These are phyloP conservation scores for Bombus ignitus DNA, from an alignment of 1,140 invertebrate genomes.

Conservation along the genomic window DNA sequence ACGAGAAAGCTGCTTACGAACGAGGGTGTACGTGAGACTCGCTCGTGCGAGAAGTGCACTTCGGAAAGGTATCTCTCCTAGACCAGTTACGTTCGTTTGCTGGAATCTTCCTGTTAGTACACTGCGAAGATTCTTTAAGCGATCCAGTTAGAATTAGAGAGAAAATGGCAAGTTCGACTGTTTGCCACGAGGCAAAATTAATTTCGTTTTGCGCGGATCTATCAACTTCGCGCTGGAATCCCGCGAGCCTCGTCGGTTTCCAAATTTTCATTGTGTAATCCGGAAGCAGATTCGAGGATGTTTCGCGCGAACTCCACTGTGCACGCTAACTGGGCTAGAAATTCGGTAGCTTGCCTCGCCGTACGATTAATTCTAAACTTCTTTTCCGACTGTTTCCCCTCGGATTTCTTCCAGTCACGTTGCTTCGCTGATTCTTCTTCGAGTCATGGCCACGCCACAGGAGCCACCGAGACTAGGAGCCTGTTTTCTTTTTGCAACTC, in stretches of 20 bases:
- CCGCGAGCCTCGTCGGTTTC: not conserved
- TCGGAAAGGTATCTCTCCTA: too few relatives aligned
- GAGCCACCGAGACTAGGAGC: not conserved
- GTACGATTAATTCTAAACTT: conserved; percentile 1
- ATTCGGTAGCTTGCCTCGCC: not conserved
- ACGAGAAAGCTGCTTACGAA: too few relatives aligned
- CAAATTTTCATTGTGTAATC: not conserved
- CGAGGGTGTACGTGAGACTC: too few relatives aligned
- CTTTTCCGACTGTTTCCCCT: not conserved
- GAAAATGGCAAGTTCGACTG: too few relatives aligned
- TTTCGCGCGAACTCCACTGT: not conserved
- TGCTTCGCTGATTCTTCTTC: not conserved
- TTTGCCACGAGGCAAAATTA: not conserved
- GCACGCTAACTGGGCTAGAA: conserved; percentile 11
- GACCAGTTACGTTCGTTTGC: not conserved
- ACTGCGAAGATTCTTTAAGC: not conserved
- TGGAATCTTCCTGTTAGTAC: not conserved
- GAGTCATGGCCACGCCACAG: not conserved
- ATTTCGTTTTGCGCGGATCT: not conserved
- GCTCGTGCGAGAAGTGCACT: too few relatives aligned
- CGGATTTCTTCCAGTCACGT: conserved; percentile 21
- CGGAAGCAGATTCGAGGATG: not conserved
- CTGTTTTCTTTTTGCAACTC: not conserved
- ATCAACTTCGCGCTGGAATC: not conserved
- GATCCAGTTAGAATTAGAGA: not conserved